Base-by-base conservation (phyloP, 1,140 invertebrate genomes). In the Drosophila ercepeae region DNA sequence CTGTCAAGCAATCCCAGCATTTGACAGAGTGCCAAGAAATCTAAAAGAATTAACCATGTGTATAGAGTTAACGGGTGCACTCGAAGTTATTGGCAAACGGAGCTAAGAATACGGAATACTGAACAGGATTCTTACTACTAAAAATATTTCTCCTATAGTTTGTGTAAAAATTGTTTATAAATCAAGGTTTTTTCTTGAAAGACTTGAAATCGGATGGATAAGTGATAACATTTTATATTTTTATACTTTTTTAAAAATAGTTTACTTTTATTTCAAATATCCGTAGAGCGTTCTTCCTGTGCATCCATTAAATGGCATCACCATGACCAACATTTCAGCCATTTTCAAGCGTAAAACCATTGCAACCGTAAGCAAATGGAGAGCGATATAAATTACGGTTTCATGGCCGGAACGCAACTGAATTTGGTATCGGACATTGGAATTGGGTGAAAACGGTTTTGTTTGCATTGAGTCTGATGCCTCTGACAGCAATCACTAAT, bases 401-500 rank as follows among this genome's bases (percentile, higher is more conserved):
- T 58, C 55, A 67, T 55, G 63, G 61, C 21, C 45, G 42, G 21
- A 41, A 32, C 45, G 13, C 29, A 61, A 54, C 46, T 58, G 44
- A 72, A 75, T 68, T 55, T 50, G 23, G 49, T n/a, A 42, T 52
- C 21, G n/a, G 23, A 16, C 51, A 32, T 42, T 52, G 49, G 32
- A 55, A 69, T 69, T 54, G 65, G 50, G 55, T 72, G 48, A 48
- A 25, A 61, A 72, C 32, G 42, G 34, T 27, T 23, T 55, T 73
- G 59, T 73, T 73, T 55, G 69, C 45, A 32, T 57, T 51, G 68
- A 21, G 54, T 69, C 55, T 60, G 54, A 64, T 64, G 58, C 54
- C 41, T 19, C 23, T 52, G 69, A 72, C 65, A 61, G 21, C 65
- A 77, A 75, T 79, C 59, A 64, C 78, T 77, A 83, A 83, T 82